Base-by-base conservation (phyloP, 2,113 vertebrate genomes). In the Sebastes fasciatus region DNA sequence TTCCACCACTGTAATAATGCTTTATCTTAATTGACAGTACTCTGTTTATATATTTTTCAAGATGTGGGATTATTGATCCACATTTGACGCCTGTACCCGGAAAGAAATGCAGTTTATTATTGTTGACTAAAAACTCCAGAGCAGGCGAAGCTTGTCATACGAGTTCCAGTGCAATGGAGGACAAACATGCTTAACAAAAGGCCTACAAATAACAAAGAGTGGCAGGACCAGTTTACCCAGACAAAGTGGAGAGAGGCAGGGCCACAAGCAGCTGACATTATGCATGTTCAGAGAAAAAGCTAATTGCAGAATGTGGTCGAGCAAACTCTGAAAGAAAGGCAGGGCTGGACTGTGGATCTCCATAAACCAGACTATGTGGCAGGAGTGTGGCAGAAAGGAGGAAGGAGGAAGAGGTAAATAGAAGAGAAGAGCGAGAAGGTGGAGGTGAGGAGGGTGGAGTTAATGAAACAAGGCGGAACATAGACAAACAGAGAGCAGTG, bases 371-470 rank as follows among this genome's bases (percentile, higher is more conserved):
- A 34, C 34, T 34, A 34, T 55, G 43, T 40, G 40, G 19, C 42
- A 51, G 21, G 17, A 66, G 69, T 55, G 43, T 40, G 40, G 19
- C 42, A 51, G 26, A 34, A 60, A 79, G 51, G n/a, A 88, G 80
- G 77, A 82, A 81, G 79, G 17, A 79, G 65, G 66, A 85, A 70
- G 49, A 21, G 21, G 74, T 57, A 60, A 81, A 77, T 16, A 19
- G 49, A 6, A 67, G 78, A 74, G 63, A 23, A 64, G 55, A 60
- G 40, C 61, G 68, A 66, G 65, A 65, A 49, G 61, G 74, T 60
- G 34, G 64, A 85, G 87, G 86, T 82, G 80, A 84, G 51, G 76
- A 86, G 92, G 94, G 94, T 77, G 94, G 93, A 83, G 91, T 93
- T 80, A 82, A 85, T 73, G 79, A 79, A 75, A 70, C 79, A 72